These are phyloP conservation scores for Parascotia fuliginaria DNA, from an alignment of 2,888 invertebrate species.

Conservation along the genomic window DNA sequence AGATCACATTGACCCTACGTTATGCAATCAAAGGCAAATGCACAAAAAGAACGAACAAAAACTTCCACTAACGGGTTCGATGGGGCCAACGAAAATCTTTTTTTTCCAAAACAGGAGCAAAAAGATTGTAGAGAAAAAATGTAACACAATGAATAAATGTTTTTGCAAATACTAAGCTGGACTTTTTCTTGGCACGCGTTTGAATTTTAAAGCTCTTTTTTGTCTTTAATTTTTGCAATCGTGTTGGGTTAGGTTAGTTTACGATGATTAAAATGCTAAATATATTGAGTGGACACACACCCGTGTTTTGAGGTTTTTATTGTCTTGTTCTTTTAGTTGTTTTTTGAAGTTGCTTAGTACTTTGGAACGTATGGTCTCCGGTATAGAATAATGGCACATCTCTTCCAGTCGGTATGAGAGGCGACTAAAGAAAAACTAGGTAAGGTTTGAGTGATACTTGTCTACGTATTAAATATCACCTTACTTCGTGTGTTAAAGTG, in stretches of 20 bases:
- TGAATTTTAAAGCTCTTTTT: slow-evolving; percentile 73
- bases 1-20: slow-evolving; percentile 32
- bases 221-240: slow-evolving; percentile 58
- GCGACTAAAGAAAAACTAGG: no score
- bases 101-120: slow-evolving; percentile 70
- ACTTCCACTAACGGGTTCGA: slow-evolving; percentile 76
- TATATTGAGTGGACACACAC: background rate
- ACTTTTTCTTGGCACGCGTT: slow-evolving; percentile 81
- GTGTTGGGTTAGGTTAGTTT: slow-evolving; percentile 67
- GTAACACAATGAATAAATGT: slow-evolving; percentile 72
- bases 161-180: slow-evolving; percentile 76
- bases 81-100: slow-evolving; percentile 55
- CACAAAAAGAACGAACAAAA: slow-evolving; percentile 58
- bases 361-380: no score
- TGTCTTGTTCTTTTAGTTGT: background rate
- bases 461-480: no score
- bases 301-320: background rate
- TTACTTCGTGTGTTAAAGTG: no score
- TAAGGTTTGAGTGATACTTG: no score
- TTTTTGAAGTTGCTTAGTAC: no score
- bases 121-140: slow-evolving; percentile 65
- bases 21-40: slow-evolving; percentile 42
- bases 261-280: slow-evolving; percentile 41
- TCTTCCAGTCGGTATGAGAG: no score
- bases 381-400: no score